Evolutionary conservation across 2,113 vertebrate species (phyloP).

Genomic region (Chaetorhynchus papuensis): DNA sequence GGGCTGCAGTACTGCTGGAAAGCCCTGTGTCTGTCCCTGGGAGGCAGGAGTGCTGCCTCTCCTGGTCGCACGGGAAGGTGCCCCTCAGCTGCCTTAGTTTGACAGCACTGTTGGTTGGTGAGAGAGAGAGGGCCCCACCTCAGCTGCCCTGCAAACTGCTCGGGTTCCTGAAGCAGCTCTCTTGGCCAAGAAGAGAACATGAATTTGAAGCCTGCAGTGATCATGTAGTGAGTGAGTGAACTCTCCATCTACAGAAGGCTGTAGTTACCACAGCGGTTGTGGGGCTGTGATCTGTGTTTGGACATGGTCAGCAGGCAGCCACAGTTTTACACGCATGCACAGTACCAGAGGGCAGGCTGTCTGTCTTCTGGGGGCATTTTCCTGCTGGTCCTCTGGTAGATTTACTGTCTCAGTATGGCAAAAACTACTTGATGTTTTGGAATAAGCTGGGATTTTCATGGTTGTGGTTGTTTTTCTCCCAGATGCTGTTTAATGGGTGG

Average conservation of each 20-base stretch:
- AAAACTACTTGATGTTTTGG: neutral
- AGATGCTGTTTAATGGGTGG: neutral
- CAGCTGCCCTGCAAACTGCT: neutral
- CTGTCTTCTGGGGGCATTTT: neutral
- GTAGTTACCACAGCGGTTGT: accelerated
- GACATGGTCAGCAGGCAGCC: neutral
- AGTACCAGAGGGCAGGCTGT: neutral
- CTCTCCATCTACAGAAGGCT: neutral
- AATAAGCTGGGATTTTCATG: neutral
- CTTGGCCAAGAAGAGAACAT: neutral
- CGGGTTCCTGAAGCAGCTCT: neutral
- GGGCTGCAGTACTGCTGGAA: neutral
- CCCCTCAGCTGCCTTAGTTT: neutral
- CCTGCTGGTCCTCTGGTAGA: neutral
- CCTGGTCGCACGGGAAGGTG: neutral
- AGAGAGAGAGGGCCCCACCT: neutral
- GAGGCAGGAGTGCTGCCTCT: neutral
- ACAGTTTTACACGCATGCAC: accelerated
- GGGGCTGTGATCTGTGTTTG: neutral
- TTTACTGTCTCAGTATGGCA: neutral
- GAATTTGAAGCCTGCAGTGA: neutral
- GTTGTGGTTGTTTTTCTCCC: neutral
- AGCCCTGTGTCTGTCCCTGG: neutral
- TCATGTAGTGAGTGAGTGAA: accelerated
- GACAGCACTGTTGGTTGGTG: neutral